Base-by-base conservation (phyloP, 1,140 invertebrate species). In the Sycophaga agraensis region DNA sequence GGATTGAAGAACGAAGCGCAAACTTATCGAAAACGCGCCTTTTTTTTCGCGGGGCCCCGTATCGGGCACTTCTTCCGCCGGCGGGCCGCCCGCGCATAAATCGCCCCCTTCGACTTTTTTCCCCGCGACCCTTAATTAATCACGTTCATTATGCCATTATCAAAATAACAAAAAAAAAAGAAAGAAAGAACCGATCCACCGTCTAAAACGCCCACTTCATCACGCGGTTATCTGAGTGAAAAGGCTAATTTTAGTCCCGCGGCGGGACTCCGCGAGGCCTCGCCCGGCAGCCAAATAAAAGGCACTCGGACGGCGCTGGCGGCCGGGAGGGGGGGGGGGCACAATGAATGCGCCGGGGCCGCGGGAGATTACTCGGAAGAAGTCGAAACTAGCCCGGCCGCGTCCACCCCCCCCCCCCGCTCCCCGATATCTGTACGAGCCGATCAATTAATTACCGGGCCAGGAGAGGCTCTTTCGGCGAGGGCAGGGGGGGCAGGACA, bases 401-500 rank as follows among this genome's bases (percentile, higher is more conserved):
- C n/a, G n/a, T n/a, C n/a, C n/a, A n/a, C n/a, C 51, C 61, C 26
- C 4, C 19, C 39, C 28, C 4, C 49, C 45, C 59, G 49, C 64
- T 66, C 24, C 39, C 37, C 60, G 64, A 64, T 74, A 73, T 73
- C 72, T 70, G 53, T 49, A 59, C 39, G 37, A 49, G 56, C 31
- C 69, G 73, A 74, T 75, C 70, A 72, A 74, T 75, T 74, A 75
- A 75, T 75, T 74, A 74, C 69, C 54, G 34, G 39, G 59, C n/a
- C n/a, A n/a, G n/a, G n/a, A n/a, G n/a, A n/a, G n/a, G n/a, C n/a
- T n/a, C n/a, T n/a, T n/a, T n/a, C n/a, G n/a, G n/a, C n/a, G n/a
- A n/a, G n/a, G n/a, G n/a, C n/a, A n/a, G n/a, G n/a, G n/a, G n/a
- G n/a, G n/a, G n/a, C n/a, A n/a, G n/a, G n/a, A n/a, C n/a, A n/a